Base-by-base conservation (phyloP, 2,888 invertebrate genomes). In the Adelphocoris suturalis region DNA sequence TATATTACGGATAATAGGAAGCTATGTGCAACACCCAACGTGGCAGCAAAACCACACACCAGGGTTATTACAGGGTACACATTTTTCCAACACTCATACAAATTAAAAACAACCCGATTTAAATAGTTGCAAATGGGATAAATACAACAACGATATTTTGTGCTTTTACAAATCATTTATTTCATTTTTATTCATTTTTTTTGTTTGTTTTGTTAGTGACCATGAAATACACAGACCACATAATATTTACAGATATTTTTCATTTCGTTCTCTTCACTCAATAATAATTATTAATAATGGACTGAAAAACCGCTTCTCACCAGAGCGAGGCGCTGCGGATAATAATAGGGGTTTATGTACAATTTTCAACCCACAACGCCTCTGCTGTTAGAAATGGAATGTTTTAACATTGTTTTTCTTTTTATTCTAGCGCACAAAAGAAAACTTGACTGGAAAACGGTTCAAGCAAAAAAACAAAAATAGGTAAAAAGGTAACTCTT, bases 141-240 rank as follows among this genome's bases (percentile, higher is more conserved):
- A 2, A 14, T 16, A 52, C n/a, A n/a, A 14, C 0, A 61, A 48
- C 61, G 19, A 85, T 27, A 76, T 48, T 55, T 88, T 48, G 88
- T 81, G 80, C 90, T 90, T 81, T 90, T 91, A 91, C 91, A 90
- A 90, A 90, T 90, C 82, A 57, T 89, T 91, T 91, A 84, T 90
- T 85, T 37, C 37, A 37, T 37, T 37, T 37, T 37, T 37, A 37
- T 37, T 37, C 7, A 4, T 37, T 4, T 37, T 37, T 4, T 37
- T 37, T 37, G 2, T 37, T 91, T 90, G 90, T 89, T 90, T 90
- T 88, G 91, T 91, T 91, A 91, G 89, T 91, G 90, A 91, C 90
- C 91, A 90, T 86, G 90, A 81, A 80, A 91, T 88, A 90, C 90
- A 90, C 90, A 81, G 90, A 90, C 90, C 90, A 90, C 90, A 84